Evolutionary conservation across 1,140 invertebrate genomes (phyloP), one percentile per base, ranked within the genome.

Genomic region (Drosophila pandora): DNA sequence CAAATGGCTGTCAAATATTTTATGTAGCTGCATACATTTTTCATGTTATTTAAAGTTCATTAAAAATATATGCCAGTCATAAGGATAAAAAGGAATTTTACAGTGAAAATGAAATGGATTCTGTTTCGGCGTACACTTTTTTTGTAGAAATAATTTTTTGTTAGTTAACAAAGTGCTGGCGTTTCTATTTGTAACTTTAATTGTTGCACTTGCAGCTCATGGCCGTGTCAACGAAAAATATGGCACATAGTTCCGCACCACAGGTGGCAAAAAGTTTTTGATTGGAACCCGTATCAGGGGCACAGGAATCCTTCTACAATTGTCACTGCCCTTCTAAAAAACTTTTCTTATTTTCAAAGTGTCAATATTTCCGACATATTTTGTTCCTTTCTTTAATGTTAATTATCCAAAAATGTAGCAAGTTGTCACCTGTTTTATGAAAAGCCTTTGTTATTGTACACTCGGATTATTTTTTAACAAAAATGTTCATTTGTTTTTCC

Each of bases 41-140:
- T 60, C 50, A 80, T 73, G 72, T 84, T 77, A 85, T 69, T 84
- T 81, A 80, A 84, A 80, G 81, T 79, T 85, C 76, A 84, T 84
- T 80, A 80, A 77, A 77, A 56, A 70, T 77, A 25, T 47, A 70
- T 58, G 63, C n/a, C 39, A 50, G 39, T 50, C 67, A 58, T 37
- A 17, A 2, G 10, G 17, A 45, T 3, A 56, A 23, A 54, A 37
- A 48, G 30, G n/a, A 21, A 53, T 45, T 28, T n/a, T 12, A 56
- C 6, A n/a, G 32, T 59, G 23, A 21, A 43, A 17, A 43, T 21
- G 13, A 21, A 43, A 43, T 21, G 34, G 34, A 37, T 37, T 12
- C 34, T 12, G 34, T 12, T 37, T n/a, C 5, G 25, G 25, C 7
- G 6, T 28, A 28, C 25, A 28, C 7, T 28, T 28, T 25, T 28